phyloP scores from a whole-genome alignment of 2,888 invertebrate genomes.

The Nematopogon swammerdamellus region DNA sequence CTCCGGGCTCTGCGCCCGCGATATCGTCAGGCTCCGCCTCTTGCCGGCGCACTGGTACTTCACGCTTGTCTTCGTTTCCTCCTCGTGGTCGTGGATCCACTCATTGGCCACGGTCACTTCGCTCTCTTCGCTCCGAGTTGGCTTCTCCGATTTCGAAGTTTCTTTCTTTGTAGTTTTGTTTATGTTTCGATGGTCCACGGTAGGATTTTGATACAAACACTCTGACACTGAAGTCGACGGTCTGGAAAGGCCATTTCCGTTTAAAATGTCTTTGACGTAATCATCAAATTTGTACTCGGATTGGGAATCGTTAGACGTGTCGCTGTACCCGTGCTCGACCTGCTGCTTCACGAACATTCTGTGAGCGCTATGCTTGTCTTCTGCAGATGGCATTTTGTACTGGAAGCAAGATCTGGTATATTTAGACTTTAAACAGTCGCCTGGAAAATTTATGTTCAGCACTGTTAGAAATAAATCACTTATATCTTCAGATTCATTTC shows the following conservation, averaged over 20 bases:
- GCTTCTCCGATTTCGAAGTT: no score
- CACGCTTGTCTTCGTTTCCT: slow-evolving; percentile 18
- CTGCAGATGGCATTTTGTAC: slow-evolving; percentile 26
- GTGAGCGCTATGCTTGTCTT: slow-evolving; percentile 32
- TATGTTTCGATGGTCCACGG: not conserved
- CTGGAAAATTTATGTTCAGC: slow-evolving; percentile 40
- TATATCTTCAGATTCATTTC: slow-evolving; percentile 12
- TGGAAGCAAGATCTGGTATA: slow-evolving; percentile 35
- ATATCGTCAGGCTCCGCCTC: slow-evolving; percentile 43
- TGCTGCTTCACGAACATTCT: slow-evolving; percentile 44
- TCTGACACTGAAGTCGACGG: slow-evolving; percentile 17
- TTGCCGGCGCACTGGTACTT: slow-evolving; percentile 33
- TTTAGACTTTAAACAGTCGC: slow-evolving; percentile 24
- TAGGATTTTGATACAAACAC: not conserved
- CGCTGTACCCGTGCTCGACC: slow-evolving; percentile 21
- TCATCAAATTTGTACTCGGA: slow-evolving; percentile 35
- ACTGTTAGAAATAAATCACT: slow-evolving; percentile 36
- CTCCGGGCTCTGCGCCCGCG: slow-evolving; percentile 41
- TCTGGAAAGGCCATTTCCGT: slow-evolving; percentile 26
- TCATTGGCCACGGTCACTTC: no score
- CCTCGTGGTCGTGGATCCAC: no score
- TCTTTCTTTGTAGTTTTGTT: no score
- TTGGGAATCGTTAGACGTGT: slow-evolving; percentile 23
- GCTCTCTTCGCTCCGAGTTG: not conserved
- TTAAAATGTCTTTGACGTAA: slow-evolving; percentile 36